Evolutionary conservation across 2,113 vertebrate species (phyloP).

Genomic region (Urocynchramus pylzowi): DNA sequence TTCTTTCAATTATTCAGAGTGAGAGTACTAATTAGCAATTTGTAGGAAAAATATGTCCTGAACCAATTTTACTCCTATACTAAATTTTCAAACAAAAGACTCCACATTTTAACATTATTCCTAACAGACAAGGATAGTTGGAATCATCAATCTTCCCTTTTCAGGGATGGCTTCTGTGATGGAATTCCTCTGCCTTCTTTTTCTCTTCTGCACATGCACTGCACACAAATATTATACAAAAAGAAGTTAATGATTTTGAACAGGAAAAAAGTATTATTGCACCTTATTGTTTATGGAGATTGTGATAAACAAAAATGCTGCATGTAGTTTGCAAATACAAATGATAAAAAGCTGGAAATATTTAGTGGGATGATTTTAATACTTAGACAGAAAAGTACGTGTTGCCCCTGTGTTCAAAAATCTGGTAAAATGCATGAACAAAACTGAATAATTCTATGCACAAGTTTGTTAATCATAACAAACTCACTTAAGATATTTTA

Average conservation of each 20-base stretch:
- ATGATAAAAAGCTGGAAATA: not conserved
- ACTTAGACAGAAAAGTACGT: not conserved
- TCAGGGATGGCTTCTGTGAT: not conserved
- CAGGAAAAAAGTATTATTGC: not conserved
- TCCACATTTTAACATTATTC: not conserved
- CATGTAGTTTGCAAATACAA: not conserved
- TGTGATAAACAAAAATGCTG: not conserved
- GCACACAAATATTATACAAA: not conserved
- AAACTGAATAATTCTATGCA: not conserved
- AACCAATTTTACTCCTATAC: not conserved
- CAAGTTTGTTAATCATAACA: not conserved
- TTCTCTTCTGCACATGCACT: not conserved
- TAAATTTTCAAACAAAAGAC: not conserved
- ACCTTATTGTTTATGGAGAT: not conserved
- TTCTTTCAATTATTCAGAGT: not conserved
- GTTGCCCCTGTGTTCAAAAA: not conserved
- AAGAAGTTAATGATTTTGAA: not conserved
- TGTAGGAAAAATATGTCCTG: not conserved
- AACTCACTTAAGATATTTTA: not conserved
- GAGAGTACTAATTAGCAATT: not conserved
- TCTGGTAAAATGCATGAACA: not conserved
- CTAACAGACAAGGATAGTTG: not conserved
- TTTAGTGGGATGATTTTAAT: not conserved
- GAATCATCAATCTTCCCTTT: not conserved
- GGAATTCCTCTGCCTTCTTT: not conserved